Evolutionary conservation across 2,888 invertebrate species (phyloP).

Genomic region (Homarus gammarus): DNA sequence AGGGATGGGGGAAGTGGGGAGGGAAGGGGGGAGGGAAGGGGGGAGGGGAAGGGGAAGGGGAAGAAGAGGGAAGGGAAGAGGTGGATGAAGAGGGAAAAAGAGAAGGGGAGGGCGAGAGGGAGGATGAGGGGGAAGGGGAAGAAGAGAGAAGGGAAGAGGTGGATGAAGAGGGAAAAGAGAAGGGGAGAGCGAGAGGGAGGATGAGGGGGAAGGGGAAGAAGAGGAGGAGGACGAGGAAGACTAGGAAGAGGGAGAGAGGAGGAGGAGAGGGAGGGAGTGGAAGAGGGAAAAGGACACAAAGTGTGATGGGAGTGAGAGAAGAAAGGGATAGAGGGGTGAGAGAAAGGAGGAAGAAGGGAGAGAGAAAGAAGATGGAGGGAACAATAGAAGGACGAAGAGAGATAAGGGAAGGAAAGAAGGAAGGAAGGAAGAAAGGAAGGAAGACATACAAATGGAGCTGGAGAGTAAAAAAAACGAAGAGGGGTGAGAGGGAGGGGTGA

Average conservation of each 20-base stretch:
- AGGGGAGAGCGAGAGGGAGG: not conserved
- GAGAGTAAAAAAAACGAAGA: not conserved
- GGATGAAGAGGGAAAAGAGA: not conserved
- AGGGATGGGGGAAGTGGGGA: slow-evolving; percentile 37
- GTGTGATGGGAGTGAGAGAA: not conserved
- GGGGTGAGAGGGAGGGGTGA: not conserved
- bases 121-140: not conserved
- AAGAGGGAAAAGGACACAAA: not conserved
- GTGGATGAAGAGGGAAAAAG: not conserved
- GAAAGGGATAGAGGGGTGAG: not conserved
- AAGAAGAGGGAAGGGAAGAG: not conserved
- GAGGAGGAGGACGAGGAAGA: not conserved
- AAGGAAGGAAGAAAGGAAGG: not conserved
- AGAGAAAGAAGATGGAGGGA: not conserved
- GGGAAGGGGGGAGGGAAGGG: not conserved
- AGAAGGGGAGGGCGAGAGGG: not conserved
- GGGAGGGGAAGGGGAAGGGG: not conserved
- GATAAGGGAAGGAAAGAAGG: not conserved
- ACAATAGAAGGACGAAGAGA: not conserved
- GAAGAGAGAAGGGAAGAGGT: not conserved
- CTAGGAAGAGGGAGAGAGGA: not conserved
- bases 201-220: not conserved
- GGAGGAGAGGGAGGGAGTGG: not conserved
- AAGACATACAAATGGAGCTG: not conserved
- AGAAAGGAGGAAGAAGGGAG: not conserved